These are phyloP conservation scores for Suncus etruscus DNA, from an alignment of 2,113 vertebrate genomes.

Conservation along the genomic window DNA sequence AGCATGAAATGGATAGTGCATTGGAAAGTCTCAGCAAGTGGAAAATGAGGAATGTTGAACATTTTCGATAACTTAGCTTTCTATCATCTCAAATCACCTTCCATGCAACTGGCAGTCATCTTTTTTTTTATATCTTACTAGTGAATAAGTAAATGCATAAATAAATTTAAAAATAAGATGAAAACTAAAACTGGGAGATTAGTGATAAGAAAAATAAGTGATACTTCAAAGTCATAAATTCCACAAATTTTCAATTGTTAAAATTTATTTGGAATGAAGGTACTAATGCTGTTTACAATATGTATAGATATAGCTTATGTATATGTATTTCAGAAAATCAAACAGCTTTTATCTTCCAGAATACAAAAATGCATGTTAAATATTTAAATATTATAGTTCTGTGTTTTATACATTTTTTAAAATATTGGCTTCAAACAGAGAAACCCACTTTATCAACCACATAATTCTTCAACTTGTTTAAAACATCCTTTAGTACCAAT, in stretches of 20 bases:
- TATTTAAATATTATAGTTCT: conserved; percentile 58
- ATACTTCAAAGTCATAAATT: conserved; percentile 52
- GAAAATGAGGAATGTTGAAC: not conserved
- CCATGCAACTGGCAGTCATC: not conserved
- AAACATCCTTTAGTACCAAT: conserved; percentile 62
- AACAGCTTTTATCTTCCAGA: conserved; percentile 65
- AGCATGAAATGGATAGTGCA: conserved; percentile 17
- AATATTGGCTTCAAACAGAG: conserved; percentile 61
- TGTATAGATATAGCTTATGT: not conserved
- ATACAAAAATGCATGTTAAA: conserved; percentile 59
- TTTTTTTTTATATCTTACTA: conserved; percentile 26
- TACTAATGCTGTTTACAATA: conserved; percentile 51
- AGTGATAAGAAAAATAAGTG: conserved; percentile 56
- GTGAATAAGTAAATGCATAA: conserved; percentile 51
- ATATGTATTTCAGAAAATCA: conserved; percentile 60
- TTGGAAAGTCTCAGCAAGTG: not conserved
- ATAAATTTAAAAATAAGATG: conserved; percentile 5
- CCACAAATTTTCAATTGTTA: conserved; percentile 51
- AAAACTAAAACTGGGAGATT: conserved; percentile 31
- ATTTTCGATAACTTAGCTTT: not conserved
- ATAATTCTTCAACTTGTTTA: conserved; percentile 63
- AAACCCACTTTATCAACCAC: conserved; percentile 10
- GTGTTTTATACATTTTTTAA: conserved; percentile 48
- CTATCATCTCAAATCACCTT: conserved; percentile 7
- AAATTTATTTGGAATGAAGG: conserved; percentile 56